Conservation (phyloP, 2,113 vertebrate genomes). For the Prunella fulvescens region DNA sequence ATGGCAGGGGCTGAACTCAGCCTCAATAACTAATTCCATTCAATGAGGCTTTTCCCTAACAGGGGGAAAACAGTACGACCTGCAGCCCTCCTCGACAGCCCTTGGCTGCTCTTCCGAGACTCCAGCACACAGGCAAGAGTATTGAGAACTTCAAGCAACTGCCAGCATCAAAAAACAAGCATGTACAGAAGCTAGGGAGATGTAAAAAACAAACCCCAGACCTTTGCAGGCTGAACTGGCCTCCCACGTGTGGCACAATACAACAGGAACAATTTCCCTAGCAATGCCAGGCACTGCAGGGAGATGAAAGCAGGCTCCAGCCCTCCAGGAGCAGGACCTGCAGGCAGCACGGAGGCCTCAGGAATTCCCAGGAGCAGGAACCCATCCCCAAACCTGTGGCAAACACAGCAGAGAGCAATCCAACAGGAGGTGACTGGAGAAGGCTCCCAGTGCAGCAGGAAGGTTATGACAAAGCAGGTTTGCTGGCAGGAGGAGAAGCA, state of each 20-base stretch:
- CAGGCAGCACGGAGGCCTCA: background rate
- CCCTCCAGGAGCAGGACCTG: background rate
- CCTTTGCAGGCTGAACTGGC: background rate
- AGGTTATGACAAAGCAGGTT: background rate
- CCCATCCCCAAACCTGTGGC: background rate
- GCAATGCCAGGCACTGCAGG: background rate
- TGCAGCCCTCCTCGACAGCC: background rate
- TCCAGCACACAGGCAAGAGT: rapidly evolving
- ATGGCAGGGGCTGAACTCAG: background rate
- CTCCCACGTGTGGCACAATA: background rate
- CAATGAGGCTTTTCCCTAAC: rapidly evolving
- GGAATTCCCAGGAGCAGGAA: background rate
- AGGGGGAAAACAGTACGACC: background rate
- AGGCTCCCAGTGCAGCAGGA: background rate
- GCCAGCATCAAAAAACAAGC: background rate
- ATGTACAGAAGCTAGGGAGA: background rate
- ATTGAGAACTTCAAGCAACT: rapidly evolving
- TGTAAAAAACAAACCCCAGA: background rate
- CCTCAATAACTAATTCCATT: background rate
- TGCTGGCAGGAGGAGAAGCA: background rate
- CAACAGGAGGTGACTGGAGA: background rate
- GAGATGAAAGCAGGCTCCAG: background rate
- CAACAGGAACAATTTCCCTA: background rate
- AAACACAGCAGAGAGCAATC: background rate
- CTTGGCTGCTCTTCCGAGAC: background rate